Percentiles rank a stretch among this genome's conserved stretches.
Conservation (phyloP, 2,888 invertebrate species). For the Branchellion lobata region DNA sequence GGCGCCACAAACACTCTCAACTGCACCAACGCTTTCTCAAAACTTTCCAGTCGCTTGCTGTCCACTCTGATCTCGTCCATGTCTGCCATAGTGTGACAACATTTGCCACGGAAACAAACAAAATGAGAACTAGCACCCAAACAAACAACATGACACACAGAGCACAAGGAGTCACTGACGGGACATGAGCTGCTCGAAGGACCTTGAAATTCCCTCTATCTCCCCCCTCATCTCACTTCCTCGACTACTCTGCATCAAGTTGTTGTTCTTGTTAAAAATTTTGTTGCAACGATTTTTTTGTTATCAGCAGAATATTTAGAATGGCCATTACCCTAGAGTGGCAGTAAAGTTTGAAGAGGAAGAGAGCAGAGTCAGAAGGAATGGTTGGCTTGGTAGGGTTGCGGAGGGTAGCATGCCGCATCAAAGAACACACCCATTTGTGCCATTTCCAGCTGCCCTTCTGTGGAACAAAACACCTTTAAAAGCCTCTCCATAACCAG, state of each 20-base stretch:
- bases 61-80: slow-evolving; percentile 78
- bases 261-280: too few species aligned
- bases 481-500: too few species aligned
- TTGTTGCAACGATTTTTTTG: too few species aligned
- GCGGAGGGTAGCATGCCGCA: not conserved
- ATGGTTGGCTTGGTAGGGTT: not conserved
- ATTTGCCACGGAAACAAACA: too few species aligned
- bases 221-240: slow-evolving; percentile 41
- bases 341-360: slow-evolving; percentile 7
- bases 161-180: too few species aligned
- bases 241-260: slow-evolving; percentile 32
- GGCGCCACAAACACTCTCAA: slow-evolving; percentile 71
- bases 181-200: slow-evolving; percentile 75
- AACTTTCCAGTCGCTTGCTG: slow-evolving; percentile 74
- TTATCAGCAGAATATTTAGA: too few species aligned
- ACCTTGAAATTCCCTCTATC: slow-evolving; percentile 51
- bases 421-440: not conserved
- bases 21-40: slow-evolving; percentile 73
- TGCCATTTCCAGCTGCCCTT: not conserved
- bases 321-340: not conserved
- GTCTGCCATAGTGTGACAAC: slow-evolving; percentile 71
- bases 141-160: too few species aligned
- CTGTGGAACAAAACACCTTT: too few species aligned
- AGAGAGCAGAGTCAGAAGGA: not conserved
- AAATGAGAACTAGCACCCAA: too few species aligned